Conservation (phyloP, 92 coral and sea anemone species). For the Porites divaricata region DNA sequence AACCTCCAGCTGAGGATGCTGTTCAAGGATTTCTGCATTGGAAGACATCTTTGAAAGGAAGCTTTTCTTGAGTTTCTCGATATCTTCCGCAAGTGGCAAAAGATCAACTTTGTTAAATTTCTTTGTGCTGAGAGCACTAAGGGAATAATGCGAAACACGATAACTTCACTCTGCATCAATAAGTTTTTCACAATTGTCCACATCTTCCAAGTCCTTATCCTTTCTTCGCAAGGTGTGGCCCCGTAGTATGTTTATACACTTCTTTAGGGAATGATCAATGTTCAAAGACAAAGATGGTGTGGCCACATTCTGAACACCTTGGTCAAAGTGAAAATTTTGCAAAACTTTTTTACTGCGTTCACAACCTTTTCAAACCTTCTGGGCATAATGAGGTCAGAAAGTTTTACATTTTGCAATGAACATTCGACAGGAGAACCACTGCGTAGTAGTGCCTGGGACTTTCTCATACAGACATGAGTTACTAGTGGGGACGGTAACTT, state of each 20-base stretch:
- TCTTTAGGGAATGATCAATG: slow-evolving; percentile 3
- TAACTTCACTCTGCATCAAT: slow-evolving; percentile 41
- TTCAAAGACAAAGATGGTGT: slow-evolving; percentile 36
- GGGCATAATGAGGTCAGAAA: no score
- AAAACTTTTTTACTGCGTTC: neutral
- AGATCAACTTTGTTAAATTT: slow-evolving; percentile 42
- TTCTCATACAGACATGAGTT: no score
- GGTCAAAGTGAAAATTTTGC: slow-evolving; percentile 22
- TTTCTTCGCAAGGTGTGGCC: slow-evolving; percentile 34
- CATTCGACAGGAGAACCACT: no score
- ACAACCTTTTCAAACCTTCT: no score
- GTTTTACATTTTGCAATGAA: no score
- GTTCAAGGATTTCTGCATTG: neutral
- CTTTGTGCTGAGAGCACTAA: neutral
- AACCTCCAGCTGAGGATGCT: slow-evolving; percentile 1
- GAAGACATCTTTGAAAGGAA: slow-evolving; percentile 26
- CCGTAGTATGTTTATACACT: slow-evolving; percentile 28
- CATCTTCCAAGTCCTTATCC: slow-evolving; percentile 28
- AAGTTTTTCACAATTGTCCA: neutral
- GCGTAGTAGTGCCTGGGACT: no score
- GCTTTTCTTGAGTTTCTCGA: slow-evolving; percentile 20
- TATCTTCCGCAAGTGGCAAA: slow-evolving; percentile 45
- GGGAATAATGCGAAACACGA: slow-evolving; percentile 49
- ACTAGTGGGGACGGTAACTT: no score
- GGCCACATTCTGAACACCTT: slow-evolving; percentile 25